A percentile compares a stretch with the other conserved stretches of the same genome.
phyloP scores from a whole-genome alignment of 1,140 invertebrate genomes.

The Drosophila ercepeae region DNA sequence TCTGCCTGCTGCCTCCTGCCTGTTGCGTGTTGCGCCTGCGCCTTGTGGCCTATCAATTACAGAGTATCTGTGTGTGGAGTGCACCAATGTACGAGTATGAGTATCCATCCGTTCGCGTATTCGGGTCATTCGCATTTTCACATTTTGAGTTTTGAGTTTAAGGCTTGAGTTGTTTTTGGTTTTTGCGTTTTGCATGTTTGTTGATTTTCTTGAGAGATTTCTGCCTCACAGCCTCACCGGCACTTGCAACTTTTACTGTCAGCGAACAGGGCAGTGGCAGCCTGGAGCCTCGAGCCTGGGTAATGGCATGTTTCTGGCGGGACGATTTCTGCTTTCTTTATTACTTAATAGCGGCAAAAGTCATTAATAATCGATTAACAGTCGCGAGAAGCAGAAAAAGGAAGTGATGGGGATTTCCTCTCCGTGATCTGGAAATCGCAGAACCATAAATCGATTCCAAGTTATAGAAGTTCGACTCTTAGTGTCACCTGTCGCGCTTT shows the following conservation, averaged over 20 bases:
- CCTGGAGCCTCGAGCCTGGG: constrained; percentile 42
- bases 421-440: no score
- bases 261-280: constrained; percentile 28
- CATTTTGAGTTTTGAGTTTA: constrained; percentile 67
- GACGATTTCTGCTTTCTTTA: constrained; percentile 65
- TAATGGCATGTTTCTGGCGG: constrained; percentile 51
- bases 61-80: constrained; percentile 21
- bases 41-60: constrained; percentile 65
- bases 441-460: no score
- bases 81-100: constrained; percentile 11
- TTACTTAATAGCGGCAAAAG: constrained; percentile 77
- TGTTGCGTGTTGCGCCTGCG: constrained; percentile 70
- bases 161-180: constrained; percentile 58
- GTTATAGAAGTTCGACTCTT: constrained; percentile 9
- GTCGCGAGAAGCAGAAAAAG: background rate
- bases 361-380: constrained; percentile 81
- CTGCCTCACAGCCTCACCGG: constrained; percentile 28
- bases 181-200: no score
- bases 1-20: constrained; percentile 58
- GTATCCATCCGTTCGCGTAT: constrained; percentile 44
- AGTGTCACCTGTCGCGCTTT: constrained; percentile 32
- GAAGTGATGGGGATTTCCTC: constrained; percentile 20
- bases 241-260: constrained; percentile 65
- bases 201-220: constrained; percentile 45
- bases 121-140: constrained; percentile 82